These are phyloP conservation scores for Bugula neritina DNA, from an alignment of 2,888 invertebrate genomes.

Conservation along the genomic window DNA sequence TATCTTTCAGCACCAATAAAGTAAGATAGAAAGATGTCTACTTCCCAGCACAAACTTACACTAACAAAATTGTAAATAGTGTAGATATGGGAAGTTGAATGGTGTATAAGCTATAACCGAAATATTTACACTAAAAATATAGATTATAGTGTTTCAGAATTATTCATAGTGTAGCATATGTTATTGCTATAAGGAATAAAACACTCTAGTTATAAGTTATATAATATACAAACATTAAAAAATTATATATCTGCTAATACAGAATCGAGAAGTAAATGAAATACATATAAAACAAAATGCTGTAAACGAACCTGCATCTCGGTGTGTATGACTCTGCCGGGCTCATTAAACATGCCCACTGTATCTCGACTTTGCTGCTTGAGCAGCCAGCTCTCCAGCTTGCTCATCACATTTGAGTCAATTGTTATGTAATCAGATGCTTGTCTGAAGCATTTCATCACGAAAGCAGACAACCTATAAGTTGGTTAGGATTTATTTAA, in stretches of 20 bases:
- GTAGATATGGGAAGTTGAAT: too few species aligned
- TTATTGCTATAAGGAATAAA: too few species aligned
- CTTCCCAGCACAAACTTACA: too few species aligned
- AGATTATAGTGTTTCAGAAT: too few species aligned
- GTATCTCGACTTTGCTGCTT: neutral
- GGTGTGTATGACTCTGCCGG: conserved; percentile 62
- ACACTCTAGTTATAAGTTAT: neutral
- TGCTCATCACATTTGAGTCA: conserved; percentile 62
- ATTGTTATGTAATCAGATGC: conserved; percentile 64
- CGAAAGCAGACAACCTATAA: conserved; percentile 72
- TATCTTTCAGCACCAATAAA: too few species aligned
- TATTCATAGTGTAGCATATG: too few species aligned
- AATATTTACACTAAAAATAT: too few species aligned
- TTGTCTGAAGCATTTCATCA: conserved; percentile 67
- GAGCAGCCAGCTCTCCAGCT: conserved; percentile 68
- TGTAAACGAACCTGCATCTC: conserved; percentile 61
- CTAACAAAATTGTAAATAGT: too few species aligned
- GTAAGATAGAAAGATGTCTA: too few species aligned
- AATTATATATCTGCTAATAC: neutral
- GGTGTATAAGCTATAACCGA: too few species aligned
- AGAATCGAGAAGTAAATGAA: neutral
- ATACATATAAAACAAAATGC: neutral
- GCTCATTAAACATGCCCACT: conserved; percentile 66
- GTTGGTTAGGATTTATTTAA: too few species aligned
- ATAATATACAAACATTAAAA: neutral